These are phyloP conservation scores for Chaenodraco wilsoni DNA, from an alignment of 2,797 vertebrate species.

Conservation along the genomic window DNA sequence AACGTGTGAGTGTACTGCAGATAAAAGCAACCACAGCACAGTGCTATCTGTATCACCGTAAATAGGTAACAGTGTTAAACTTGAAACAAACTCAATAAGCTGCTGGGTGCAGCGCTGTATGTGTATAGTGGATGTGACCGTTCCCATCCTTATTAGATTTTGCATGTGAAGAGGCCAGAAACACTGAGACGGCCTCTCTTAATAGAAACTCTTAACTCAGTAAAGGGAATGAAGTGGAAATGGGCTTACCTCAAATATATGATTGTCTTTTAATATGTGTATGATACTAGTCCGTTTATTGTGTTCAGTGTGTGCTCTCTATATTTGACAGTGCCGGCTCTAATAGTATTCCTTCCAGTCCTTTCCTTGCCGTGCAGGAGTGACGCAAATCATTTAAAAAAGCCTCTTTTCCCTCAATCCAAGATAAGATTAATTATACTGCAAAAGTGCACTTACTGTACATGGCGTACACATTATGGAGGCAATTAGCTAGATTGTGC, in stretches of 20 bases:
- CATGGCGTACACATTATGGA: not conserved
- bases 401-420: constrained; percentile 9
- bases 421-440: constrained; percentile 7
- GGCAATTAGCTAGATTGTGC: not conserved
- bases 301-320: not conserved
- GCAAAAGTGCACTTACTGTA: not conserved
- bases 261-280: constrained; percentile 4
- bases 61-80: constrained; percentile 30
- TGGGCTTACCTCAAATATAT: not conserved
- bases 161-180: not conserved
- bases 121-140: constrained; percentile 11
- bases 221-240: constrained; percentile 1
- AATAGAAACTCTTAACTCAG: not conserved
- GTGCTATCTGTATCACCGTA: constrained; percentile 28
- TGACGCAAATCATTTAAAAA: constrained; percentile 38
- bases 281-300: not conserved
- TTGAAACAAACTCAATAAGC: constrained; percentile 15
- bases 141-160: constrained; percentile 27
- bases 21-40: constrained; percentile 26
- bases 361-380: constrained; percentile 44
- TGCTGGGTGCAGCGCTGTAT: constrained; percentile 2
- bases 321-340: not conserved
- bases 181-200: not conserved
- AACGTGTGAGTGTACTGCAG: constrained; percentile 10
- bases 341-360: not conserved